These are phyloP conservation scores for Smittia aterrima DNA, from an alignment of 2,888 invertebrate species.

Conservation along the genomic window DNA sequence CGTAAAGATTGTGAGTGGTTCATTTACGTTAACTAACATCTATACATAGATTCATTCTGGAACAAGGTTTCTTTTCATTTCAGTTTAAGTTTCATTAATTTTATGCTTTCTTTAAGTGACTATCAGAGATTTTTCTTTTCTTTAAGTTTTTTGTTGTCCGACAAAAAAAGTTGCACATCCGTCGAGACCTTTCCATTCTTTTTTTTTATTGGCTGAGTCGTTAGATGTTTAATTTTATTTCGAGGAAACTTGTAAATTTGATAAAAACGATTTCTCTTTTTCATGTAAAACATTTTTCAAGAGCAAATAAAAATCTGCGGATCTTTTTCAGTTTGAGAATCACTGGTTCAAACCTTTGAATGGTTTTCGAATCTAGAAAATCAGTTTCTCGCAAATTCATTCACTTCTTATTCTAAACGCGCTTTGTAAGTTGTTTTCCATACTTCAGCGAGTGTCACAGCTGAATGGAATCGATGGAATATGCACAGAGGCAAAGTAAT, in stretches of 20 bases:
- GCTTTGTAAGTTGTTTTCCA: conserved; percentile 96
- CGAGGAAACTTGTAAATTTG: too few species aligned
- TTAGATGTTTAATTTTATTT: too few species aligned
- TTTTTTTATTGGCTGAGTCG: too few species aligned
- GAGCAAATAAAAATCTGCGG: too few species aligned
- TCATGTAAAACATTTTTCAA: too few species aligned
- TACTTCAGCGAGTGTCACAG: conserved; percentile 90
- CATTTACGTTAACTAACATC: conserved; percentile 32
- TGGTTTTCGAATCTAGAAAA: too few species aligned
- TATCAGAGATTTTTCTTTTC: not conserved
- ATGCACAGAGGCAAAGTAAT: conserved; percentile 91
- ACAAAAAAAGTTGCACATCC: too few species aligned
- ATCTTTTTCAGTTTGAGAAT: not conserved
- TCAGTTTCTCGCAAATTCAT: not conserved
- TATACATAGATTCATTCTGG: conserved; percentile 25
- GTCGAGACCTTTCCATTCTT: too few species aligned
- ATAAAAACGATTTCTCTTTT: too few species aligned
- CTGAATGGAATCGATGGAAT: conserved; percentile 94
- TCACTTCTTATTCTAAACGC: conserved; percentile 70
- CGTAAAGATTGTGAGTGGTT: not conserved
- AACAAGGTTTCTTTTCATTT: not conserved
- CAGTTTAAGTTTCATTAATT: not conserved
- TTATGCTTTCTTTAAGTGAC: not conserved
- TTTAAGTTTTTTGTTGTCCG: not conserved
- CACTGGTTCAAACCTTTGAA: not conserved